Evolutionary conservation across 2,888 invertebrate genomes (phyloP).

Genomic region (Cataglyphis livida): DNA sequence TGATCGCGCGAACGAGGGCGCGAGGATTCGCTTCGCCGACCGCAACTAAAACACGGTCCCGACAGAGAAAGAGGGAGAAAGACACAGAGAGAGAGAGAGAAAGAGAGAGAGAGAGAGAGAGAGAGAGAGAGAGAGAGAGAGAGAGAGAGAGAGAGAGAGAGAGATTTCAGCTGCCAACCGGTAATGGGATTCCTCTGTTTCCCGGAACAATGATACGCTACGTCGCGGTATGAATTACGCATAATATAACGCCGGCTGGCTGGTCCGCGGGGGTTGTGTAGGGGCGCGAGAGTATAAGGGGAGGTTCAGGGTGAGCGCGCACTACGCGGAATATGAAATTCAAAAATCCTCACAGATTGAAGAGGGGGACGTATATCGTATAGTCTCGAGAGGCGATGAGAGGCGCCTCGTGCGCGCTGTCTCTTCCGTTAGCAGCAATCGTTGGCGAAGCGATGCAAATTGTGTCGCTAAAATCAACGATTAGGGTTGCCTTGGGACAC

Average conservation of each 20-base stretch:
- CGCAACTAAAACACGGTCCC: conserved; percentile 81
- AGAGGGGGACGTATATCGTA: conserved; percentile 21
- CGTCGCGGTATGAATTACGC: conserved; percentile 83
- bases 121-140: conserved; percentile 47
- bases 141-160: conserved; percentile 73
- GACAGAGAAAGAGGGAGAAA: conserved; percentile 74
- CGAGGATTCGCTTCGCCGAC: conserved; percentile 80
- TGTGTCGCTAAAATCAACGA: conserved; percentile 59
- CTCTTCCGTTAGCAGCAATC: conserved; percentile 35
- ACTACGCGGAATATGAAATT: conserved; percentile 71
- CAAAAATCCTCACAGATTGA: conserved; percentile 65
- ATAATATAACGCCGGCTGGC: conserved; percentile 76
- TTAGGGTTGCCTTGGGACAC: conserved; percentile 30
- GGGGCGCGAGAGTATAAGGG: conserved; percentile 8
- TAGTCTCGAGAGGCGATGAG: conserved; percentile 39
- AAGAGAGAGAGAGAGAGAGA: conserved; percentile 72
- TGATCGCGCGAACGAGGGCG: conserved; percentile 64
- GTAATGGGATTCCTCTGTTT: conserved; percentile 85
- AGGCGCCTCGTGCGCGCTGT: background rate
- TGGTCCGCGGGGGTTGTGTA: conserved; percentile 63
- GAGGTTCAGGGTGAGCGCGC: conserved; percentile 42
- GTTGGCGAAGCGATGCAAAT: conserved; percentile 54
- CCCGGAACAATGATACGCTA: conserved; percentile 83
- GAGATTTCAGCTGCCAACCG: conserved; percentile 82
- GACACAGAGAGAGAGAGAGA: conserved; percentile 68